Conservation (phyloP, 1,140 invertebrate genomes). For the Bombus haemorrhoidalis region DNA sequence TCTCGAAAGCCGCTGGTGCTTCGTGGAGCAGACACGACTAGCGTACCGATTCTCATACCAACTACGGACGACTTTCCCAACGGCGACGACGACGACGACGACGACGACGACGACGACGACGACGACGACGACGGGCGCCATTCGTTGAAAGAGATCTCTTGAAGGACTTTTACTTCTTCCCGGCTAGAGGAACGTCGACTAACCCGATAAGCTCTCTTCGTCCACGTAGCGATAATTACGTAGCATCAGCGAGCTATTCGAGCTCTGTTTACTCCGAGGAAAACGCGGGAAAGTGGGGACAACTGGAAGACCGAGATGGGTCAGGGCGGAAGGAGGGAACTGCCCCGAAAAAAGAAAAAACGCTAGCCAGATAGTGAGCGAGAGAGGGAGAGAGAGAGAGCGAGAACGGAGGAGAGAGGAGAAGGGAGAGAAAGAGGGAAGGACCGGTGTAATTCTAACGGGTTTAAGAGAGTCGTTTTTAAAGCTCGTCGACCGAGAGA, state of each 20-base stretch:
- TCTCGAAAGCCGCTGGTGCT: background rate
- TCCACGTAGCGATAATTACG: constrained; percentile 54
- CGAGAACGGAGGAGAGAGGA: background rate
- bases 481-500: constrained; percentile 56
- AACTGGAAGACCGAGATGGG: background rate
- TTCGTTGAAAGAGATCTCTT: constrained; percentile 42
- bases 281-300: constrained; percentile 9
- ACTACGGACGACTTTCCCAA: constrained; percentile 3
- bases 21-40: background rate
- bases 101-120: background rate
- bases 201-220: constrained; percentile 49
- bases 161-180: constrained; percentile 41
- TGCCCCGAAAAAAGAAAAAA: background rate
- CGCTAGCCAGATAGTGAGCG: background rate
- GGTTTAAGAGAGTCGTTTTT: constrained; percentile 68
- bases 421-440: background rate
- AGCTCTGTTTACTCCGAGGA: constrained; percentile 50
- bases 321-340: background rate
- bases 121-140: background rate
- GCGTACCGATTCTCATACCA: constrained; percentile 12
- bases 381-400: background rate
- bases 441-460: constrained; percentile 57
- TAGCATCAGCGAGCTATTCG: constrained; percentile 27
- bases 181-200: constrained; percentile 17
- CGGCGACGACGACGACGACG: background rate